These are phyloP conservation scores for Amphipyra tragopoginis DNA, from an alignment of 2,888 invertebrate genomes.

Conservation along the genomic window DNA sequence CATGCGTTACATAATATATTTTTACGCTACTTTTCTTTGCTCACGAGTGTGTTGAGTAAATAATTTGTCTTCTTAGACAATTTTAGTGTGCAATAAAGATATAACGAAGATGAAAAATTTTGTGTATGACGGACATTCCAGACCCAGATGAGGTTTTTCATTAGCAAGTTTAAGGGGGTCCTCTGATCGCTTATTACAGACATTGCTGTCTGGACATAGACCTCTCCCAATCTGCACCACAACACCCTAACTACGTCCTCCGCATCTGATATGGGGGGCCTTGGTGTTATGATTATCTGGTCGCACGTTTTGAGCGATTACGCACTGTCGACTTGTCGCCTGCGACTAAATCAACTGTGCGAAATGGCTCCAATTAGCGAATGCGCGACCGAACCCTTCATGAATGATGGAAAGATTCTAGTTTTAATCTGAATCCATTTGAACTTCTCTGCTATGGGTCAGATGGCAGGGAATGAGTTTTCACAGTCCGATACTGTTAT, in stretches of 20 bases:
- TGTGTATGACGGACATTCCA: background rate
- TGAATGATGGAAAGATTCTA: slow-evolving; percentile 12
- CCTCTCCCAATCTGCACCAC: too few species aligned
- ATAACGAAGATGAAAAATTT: background rate
- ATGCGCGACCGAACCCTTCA: background rate
- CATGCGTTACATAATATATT: slow-evolving; percentile 34
- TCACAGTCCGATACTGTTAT: background rate
- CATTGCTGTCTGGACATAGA: too few species aligned
- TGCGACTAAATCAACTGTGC: too few species aligned
- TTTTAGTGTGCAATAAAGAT: slow-evolving; percentile 15
- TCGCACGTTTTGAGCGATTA: too few species aligned
- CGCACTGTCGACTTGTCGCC: too few species aligned
- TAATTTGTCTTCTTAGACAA: slow-evolving; percentile 1
- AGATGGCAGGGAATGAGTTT: slow-evolving; percentile 4
- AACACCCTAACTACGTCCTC: too few species aligned
- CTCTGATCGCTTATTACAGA: too few species aligned
- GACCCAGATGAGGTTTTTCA: too few species aligned
- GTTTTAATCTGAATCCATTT: slow-evolving; percentile 17
- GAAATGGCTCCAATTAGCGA: too few species aligned
- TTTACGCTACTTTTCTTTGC: slow-evolving; percentile 22
- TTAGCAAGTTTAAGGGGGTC: too few species aligned
- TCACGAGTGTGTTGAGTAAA: slow-evolving; percentile 3
- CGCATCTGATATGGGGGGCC: too few species aligned
- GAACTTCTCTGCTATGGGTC: slow-evolving; percentile 3
- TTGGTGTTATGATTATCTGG: too few species aligned